Base-by-base conservation (phyloP, 2,113 vertebrate genomes). In the Lethenteron camtschaticum region DNA sequence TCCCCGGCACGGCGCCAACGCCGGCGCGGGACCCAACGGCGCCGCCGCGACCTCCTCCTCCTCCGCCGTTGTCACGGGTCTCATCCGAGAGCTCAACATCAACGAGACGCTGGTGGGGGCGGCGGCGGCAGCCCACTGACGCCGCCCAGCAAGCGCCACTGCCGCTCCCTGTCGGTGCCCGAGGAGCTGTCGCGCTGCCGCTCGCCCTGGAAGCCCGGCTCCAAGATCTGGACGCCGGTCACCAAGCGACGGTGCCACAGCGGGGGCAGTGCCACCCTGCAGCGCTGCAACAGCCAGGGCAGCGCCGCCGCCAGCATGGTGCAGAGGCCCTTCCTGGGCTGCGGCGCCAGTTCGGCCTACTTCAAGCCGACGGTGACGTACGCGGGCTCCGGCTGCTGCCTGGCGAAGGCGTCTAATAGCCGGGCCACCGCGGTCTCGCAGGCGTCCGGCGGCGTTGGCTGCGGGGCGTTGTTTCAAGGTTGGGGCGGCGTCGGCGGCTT, bases 111-210 rank as follows among this genome's bases (percentile, higher is more conserved):
- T 41, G 41, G 41, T 6, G 41, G 41, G 41, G 63, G n/a, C 24
- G 24, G n/a, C n/a, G 68, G 77, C 4, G 75, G 79, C 1, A 79
- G 72, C 80, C 83, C 81, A 11, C 83, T 84, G 60, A 82, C 81
- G 0, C 84, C 83, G 0, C 84, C 83, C 3, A 82, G 80, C 56
- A 87, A 87, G 77, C 85, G 84, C 77, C 85, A 87, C 79, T 86
- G 86, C 75, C 82, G 85, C 56, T 88, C 84, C 68, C 82, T 87
- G 41, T 88, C 86, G 14, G 85, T 86, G 75, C 85, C 87, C 12
- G 85, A 87, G 76, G 85, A 88, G 79, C 80, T 88, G 75, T 85
- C 85, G 72, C 83, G 79, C 72, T 89, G 86, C 78, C 83, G 82
- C 74, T 81, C 85, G 6, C 77, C 81, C 71, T 88, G 86, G 85